Conservation (phyloP, 2,113 vertebrate genomes). For the Cheilinus undulatus region DNA sequence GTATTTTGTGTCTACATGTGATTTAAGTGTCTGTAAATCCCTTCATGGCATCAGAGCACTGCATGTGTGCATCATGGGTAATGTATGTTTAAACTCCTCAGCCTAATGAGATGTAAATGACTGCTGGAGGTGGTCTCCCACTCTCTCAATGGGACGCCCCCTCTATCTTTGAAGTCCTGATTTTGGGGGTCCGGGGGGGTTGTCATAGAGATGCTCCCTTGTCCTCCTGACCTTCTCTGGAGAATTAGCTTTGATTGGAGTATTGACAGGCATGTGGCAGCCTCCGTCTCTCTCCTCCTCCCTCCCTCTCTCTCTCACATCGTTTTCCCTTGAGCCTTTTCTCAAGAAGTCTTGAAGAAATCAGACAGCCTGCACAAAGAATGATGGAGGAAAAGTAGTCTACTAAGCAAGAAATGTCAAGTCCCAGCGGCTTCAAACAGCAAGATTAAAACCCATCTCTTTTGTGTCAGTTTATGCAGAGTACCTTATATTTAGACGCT, state of each 20-base stretch:
- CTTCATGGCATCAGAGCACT: neutral
- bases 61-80: conserved; percentile 8
- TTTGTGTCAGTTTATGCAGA: conserved; percentile 49
- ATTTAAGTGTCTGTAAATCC: neutral
- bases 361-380: conserved; percentile 26
- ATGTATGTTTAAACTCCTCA: conserved; percentile 20
- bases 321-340: conserved; percentile 38
- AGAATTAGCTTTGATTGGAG: conserved; percentile 70
- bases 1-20: neutral
- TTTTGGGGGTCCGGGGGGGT: conserved; percentile 54
- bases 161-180: conserved; percentile 72
- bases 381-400: neutral
- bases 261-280: conserved; percentile 78
- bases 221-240: conserved; percentile 57
- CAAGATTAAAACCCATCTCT: conserved; percentile 9
- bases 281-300: conserved; percentile 36
- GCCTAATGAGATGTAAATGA: conserved; percentile 79
- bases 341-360: conserved; percentile 34
- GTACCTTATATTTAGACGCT: conserved; percentile 60
- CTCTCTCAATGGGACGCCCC: conserved; percentile 62
- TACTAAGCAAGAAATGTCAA: conserved; percentile 15
- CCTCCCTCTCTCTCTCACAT: conserved; percentile 1
- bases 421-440: conserved; percentile 27
- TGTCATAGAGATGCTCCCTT: conserved; percentile 75
- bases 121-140: conserved; percentile 67